These are phyloP conservation scores for Polyommatus iphigenia DNA, from an alignment of 2,888 invertebrate genomes.

Conservation along the genomic window DNA sequence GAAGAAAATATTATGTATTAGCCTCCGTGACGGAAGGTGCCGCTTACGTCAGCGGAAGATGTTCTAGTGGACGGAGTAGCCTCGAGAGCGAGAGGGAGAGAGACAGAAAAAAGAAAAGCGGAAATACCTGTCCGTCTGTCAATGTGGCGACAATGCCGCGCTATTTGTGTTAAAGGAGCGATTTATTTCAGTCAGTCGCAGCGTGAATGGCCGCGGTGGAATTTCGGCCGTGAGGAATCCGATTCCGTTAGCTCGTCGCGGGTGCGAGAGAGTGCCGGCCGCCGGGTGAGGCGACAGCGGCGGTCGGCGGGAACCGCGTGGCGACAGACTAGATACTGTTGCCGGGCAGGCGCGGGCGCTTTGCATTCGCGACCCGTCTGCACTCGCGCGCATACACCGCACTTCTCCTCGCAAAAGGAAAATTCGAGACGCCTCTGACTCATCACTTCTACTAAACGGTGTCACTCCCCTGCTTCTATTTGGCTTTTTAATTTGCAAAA, in stretches of 20 bases:
- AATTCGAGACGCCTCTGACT: constrained; percentile 75
- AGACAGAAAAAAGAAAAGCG: constrained; percentile 66
- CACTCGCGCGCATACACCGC: constrained; percentile 38
- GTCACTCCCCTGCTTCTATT: constrained; percentile 46
- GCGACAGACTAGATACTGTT: constrained; percentile 45
- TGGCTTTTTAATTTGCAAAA: constrained; percentile 50
- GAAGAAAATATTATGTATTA: constrained; percentile 50
- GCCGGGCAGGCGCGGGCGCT: constrained; percentile 46
- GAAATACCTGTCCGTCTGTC: constrained; percentile 73
- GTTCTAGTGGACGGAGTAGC: constrained; percentile 40
- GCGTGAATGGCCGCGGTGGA: constrained; percentile 77
- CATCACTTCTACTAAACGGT: constrained; percentile 59
- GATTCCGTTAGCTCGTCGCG: constrained; percentile 69
- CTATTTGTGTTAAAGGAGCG: constrained; percentile 78
- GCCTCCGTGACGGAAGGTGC: constrained; percentile 49
- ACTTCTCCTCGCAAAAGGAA: constrained; percentile 67
- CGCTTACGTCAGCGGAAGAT: constrained; percentile 60
- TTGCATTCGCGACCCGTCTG: constrained; percentile 44
- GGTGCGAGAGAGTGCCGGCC: constrained; percentile 44
- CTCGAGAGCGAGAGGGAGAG: constrained; percentile 41
- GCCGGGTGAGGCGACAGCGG: constrained; percentile 40
- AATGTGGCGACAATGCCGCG: constrained; percentile 74
- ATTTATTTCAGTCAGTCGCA: constrained; percentile 77
- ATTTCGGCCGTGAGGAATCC: constrained; percentile 76
- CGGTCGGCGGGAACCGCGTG: constrained; percentile 42